A percentile compares a stretch with the other conserved stretches of the same genome.
These are phyloP conservation scores for Pyrochroa serraticornis DNA, from an alignment of 2,888 invertebrate genomes.

Conservation along the genomic window DNA sequence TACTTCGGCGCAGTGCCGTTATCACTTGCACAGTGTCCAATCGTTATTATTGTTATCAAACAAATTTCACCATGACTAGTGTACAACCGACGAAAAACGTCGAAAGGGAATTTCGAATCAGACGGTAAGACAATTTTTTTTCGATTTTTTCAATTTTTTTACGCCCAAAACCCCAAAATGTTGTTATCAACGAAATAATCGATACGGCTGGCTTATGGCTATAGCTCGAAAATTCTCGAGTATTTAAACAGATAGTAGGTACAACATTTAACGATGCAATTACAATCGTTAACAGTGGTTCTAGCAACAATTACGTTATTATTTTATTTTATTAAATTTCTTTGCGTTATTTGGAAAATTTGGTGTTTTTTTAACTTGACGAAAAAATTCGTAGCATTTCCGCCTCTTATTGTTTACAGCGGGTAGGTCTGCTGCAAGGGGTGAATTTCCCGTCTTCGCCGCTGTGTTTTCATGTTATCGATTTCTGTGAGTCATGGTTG, in stretches of 20 bases:
- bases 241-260: too few species aligned
- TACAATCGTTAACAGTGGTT: conserved; percentile 2
- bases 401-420: neutral
- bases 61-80: conserved; percentile 38
- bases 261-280: neutral
- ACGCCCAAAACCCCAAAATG: neutral
- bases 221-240: neutral
- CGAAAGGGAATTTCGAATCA: conserved; percentile 41
- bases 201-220: conserved; percentile 12
- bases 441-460: conserved; percentile 16
- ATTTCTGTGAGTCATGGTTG: conserved; percentile 26
- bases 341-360: too few species aligned
- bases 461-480: conserved; percentile 24
- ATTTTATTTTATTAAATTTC: too few species aligned
- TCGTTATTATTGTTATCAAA: conserved; percentile 19
- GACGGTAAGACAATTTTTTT: conserved; percentile 17
- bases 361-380: neutral
- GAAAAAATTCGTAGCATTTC: too few species aligned
- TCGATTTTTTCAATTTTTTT: neutral
- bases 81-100: conserved; percentile 41
- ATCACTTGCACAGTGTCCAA: conserved; percentile 16
- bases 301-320: too few species aligned
- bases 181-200: conserved; percentile 15
- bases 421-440: conserved; percentile 1
- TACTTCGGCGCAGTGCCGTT: conserved; percentile 27